Evolutionary conservation across 2,113 vertebrate species (phyloP).

Genomic region (Tylochromis polylepis): DNA sequence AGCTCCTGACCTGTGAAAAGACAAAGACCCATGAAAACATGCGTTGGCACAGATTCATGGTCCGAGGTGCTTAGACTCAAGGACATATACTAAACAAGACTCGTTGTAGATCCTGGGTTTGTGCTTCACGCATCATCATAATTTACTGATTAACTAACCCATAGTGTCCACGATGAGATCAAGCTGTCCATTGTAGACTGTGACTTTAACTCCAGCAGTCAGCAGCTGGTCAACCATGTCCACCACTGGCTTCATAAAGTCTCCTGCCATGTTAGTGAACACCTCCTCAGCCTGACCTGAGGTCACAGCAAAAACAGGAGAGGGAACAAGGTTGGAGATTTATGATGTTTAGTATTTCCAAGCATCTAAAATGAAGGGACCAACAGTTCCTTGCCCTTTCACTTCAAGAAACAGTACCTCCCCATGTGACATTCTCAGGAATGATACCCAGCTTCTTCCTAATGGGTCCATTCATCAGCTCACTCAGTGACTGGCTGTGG

Average conservation of each 20-base stretch:
- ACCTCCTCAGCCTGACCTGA: slow-evolving; percentile 82
- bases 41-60: too few relatives aligned
- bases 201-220: slow-evolving; percentile 81
- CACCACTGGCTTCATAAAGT: slow-evolving; percentile 92
- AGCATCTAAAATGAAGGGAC: background rate
- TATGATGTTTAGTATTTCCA: background rate
- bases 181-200: slow-evolving; percentile 91
- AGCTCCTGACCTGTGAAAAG: slow-evolving; percentile 82
- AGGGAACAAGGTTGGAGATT: background rate
- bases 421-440: slow-evolving; percentile 87
- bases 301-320: background rate
- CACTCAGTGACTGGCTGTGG: slow-evolving; percentile 70
- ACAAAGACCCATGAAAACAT: background rate
- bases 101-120: background rate
- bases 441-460: slow-evolving; percentile 86
- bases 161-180: slow-evolving; percentile 97
- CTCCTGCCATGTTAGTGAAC: slow-evolving; percentile 84
- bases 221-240: slow-evolving; percentile 83
- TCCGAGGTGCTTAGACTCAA: background rate
- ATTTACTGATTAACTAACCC: slow-evolving; percentile 78
- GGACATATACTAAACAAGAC: background rate
- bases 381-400: background rate
- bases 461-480: slow-evolving; percentile 93
- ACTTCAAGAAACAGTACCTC: slow-evolving; percentile 74
- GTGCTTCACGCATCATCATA: rapidly evolving